Evolutionary conservation across 2,797 vertebrate species (phyloP), one percentile per base, ranked within the genome.

Genomic region (Nyctalus aviator): DNA sequence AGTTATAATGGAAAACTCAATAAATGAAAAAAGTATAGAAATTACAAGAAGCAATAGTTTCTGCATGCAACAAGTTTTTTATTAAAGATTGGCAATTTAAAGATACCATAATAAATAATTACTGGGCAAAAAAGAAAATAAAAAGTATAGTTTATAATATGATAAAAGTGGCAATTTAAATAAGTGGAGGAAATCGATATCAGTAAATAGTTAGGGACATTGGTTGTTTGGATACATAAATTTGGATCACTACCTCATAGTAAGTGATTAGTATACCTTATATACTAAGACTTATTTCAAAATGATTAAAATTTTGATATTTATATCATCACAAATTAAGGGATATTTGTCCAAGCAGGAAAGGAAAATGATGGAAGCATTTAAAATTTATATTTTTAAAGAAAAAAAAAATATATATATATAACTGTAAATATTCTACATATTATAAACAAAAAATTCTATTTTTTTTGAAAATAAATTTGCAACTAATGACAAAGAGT

Each of bases 1-100:
- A 30, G 23, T 71, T 93, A 69, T 37, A 93, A 46, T 32, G 30
- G 35, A 83, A 93, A 77, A 83, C 12, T 82, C 53, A 92, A 85
- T 23, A 81, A 85, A 69, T 57, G 8, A 76, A 35, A 83, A 87
- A 90, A 90, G 32, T 68, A 46, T 14, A 86, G 9, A 92, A 41
- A 89, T 41, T 75, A 13, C 35, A 86, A 86, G 12, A 83, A 1
- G 23, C 17, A 18, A 71, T 44, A 62, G 10, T 78, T 35, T 73
- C 55, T 83, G 32, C 46, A 69, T 62, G 8, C 25, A 95, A 13
- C 3, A 84, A 30, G 1, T 5, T 78, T 91, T 46, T 91, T 50
- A 50, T 71, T 81, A 82, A 90, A 73, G 14, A 6, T 89, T 66
- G 6, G 18, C 73, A 91, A 89, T 59, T 85, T 32, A 79, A 88